These are phyloP conservation scores for Sesamia inferens DNA, from an alignment of 2,888 invertebrate species.

Conservation along the genomic window DNA sequence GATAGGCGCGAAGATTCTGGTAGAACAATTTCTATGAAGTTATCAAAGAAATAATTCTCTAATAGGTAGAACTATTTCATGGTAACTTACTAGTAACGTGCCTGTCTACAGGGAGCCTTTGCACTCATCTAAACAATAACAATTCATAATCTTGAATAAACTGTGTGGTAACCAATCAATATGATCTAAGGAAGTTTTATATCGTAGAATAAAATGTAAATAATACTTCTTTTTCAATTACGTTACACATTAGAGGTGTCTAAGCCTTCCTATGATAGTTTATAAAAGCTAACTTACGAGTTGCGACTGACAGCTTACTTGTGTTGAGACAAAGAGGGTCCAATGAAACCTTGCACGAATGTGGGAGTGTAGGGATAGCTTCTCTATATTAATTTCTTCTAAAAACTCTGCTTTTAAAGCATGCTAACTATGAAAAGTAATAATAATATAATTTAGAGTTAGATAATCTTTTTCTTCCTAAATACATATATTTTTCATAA, in stretches of 20 bases:
- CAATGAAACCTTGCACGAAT: slow-evolving; percentile 76
- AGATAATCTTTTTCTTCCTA: slow-evolving; percentile 40
- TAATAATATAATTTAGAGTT: slow-evolving; percentile 49
- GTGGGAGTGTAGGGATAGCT: slow-evolving; percentile 77
- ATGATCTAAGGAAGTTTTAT: slow-evolving; percentile 62
- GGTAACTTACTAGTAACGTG: neutral
- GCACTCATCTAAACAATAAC: slow-evolving; percentile 50
- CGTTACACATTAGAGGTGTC: slow-evolving; percentile 62
- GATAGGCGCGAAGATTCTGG: neutral
- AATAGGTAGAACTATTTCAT: too few species aligned
- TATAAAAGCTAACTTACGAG: slow-evolving; percentile 76
- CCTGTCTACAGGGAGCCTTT: neutral
- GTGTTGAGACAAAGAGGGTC: slow-evolving; percentile 67
- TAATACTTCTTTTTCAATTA: slow-evolving; percentile 77
- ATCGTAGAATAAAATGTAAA: slow-evolving; percentile 73
- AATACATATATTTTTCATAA: slow-evolving; percentile 12
- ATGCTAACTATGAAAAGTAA: slow-evolving; percentile 59
- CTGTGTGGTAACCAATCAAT: slow-evolving; percentile 60
- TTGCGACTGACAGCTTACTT: slow-evolving; percentile 67
- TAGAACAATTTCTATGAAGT: neutral
- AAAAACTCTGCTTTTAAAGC: slow-evolving; percentile 77
- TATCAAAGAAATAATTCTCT: too few species aligned
- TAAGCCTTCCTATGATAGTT: slow-evolving; percentile 69
- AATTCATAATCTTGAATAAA: slow-evolving; percentile 55
- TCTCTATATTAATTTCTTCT: slow-evolving; percentile 70